Base-by-base conservation (phyloP, 2,888 invertebrate genomes). In the Drosophila imparisetae region DNA sequence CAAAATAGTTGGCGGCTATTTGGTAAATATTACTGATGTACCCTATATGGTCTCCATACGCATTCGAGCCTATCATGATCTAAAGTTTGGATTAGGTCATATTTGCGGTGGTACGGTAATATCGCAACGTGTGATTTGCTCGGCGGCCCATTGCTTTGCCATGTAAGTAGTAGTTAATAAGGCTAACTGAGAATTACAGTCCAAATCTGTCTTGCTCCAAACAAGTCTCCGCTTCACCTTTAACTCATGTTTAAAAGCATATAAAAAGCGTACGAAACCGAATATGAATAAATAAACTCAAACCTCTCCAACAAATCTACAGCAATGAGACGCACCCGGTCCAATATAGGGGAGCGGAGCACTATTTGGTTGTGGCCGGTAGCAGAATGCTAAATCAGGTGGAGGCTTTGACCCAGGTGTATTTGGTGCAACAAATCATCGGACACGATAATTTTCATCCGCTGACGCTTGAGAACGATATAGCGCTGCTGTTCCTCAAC, bases 61-160 rank as follows among this genome's bases (percentile, higher is more conserved):
- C 1, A 8, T n/a, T 4, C 80, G 84, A 0, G 5, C 5, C 5
- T 11, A 24, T 2, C 81, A 83, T 40, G 75, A 81, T 38, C 0
- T 3, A 1, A 2, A n/a, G 0, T 80, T 62, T 13, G 82, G 84
- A 2, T 0, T 15, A 7, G 84, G 84, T 1, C 87, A 86, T 10
- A 18, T 84, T 1, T 84, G 84, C 30, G 74, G 87, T 13, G 84
- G 84, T 7, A 18, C 82, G 5, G 30, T 84, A 30, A 76, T 84
- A 59, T 76, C 84, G 1, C 67, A 66, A 48, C 78, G 84, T 6
- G 53, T 84, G n/a, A 32, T 82, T 58, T 70, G 72, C 34, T 72
- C 87, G 8, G 87, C 84, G 15, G 87, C 84, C 24, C 84, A 84
- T 38, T 84, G 84, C 29, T 84, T 72, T 65, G 74, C 72, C 53